Evolutionary conservation across 1,140 invertebrate species (phyloP).

Genomic region (Sesamia nonagrioides): DNA sequence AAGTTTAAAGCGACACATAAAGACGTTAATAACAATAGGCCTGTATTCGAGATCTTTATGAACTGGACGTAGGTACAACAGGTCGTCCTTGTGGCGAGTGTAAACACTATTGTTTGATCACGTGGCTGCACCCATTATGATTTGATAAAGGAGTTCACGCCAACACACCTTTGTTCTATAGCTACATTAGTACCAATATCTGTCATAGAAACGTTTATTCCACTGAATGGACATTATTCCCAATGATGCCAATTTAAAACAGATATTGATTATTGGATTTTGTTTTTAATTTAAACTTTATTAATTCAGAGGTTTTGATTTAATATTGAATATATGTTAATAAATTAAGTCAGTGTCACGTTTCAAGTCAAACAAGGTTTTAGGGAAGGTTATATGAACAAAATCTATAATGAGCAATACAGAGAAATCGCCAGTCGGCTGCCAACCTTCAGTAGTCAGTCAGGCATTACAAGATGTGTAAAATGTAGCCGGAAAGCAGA

Average conservation of each 20-base stretch:
- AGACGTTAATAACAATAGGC: slow-evolving; percentile 58
- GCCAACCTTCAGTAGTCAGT: slow-evolving; percentile 41
- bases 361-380: slow-evolving; percentile 47
- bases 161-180: slow-evolving; percentile 65
- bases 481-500: slow-evolving; percentile 30
- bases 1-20: slow-evolving; percentile 52
- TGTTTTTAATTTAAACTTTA: not conserved
- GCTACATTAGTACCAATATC: slow-evolving; percentile 41
- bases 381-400: slow-evolving; percentile 47
- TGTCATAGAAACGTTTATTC: slow-evolving; percentile 41
- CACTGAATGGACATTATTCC: slow-evolving; percentile 14
- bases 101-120: slow-evolving; percentile 83
- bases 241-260: not conserved
- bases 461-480: slow-evolving; percentile 31
- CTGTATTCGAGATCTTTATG: slow-evolving; percentile 57
- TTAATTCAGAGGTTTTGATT: not conserved
- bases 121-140: slow-evolving; percentile 74
- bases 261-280: not conserved
- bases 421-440: slow-evolving; percentile 33
- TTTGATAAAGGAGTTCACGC: slow-evolving; percentile 71
- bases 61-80: slow-evolving; percentile 59
- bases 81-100: slow-evolving; percentile 70
- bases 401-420: slow-evolving; percentile 37
- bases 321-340: slow-evolving; percentile 28
- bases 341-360: slow-evolving; percentile 39